phyloP scores from a whole-genome alignment of 2,888 invertebrate genomes.

The Yponomeuta cagnagella region DNA sequence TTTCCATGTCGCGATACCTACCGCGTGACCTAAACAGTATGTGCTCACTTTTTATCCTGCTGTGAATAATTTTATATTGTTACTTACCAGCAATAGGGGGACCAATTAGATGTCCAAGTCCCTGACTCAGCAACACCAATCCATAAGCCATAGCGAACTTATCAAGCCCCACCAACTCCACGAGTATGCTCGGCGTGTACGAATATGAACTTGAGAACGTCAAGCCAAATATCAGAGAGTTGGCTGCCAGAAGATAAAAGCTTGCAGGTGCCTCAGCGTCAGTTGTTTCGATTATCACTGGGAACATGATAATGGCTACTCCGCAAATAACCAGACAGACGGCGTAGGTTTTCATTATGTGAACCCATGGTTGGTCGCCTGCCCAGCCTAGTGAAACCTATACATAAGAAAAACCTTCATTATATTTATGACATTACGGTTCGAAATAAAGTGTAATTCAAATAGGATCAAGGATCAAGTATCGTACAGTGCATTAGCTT shows the following conservation, averaged over 20 bases:
- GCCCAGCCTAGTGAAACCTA: constrained; percentile 90
- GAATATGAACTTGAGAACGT: constrained; percentile 95
- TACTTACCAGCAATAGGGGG: constrained; percentile 92
- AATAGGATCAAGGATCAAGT: too few species aligned
- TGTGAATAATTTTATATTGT: background rate
- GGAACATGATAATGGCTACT: constrained; percentile 76
- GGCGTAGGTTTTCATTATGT: constrained; percentile 89
- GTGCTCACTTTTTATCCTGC: too few species aligned
- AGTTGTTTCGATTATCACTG: constrained; percentile 61
- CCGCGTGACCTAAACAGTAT: too few species aligned
- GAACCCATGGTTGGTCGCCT: constrained; percentile 91
- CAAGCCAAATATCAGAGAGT: constrained; percentile 86
- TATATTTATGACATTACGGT: background rate
- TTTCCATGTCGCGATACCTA: too few species aligned
- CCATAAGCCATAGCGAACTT: constrained; percentile 96
- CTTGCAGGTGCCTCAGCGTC: constrained; percentile 52
- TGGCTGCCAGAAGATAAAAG: constrained; percentile 67
- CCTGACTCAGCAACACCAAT: constrained; percentile 90
- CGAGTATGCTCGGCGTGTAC: constrained; percentile 92
- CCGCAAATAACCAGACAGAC: constrained; percentile 83
- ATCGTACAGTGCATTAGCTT: too few species aligned
- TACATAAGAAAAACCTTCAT: constrained; percentile 20
- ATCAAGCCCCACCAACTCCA: constrained; percentile 91
- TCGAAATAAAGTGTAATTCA: background rate
- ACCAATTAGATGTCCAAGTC: constrained; percentile 93